Base-by-base conservation (phyloP, 2,113 vertebrate species). In the Dicentrarchus labrax region DNA sequence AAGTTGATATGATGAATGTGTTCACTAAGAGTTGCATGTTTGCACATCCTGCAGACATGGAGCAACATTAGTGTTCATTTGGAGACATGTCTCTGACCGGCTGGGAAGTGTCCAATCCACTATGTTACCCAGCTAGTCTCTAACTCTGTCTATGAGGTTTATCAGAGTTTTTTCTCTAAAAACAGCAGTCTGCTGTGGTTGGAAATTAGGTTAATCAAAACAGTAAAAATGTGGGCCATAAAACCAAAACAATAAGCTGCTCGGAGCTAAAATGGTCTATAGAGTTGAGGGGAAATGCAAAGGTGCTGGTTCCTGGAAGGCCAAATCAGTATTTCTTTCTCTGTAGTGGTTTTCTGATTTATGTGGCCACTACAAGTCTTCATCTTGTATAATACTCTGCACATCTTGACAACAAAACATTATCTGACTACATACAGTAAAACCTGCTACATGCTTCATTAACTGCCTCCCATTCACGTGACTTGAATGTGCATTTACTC, bases 401-500 rank as follows among this genome's bases (percentile, higher is more conserved):
- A 39, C 30, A 47, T 48, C 19, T 59, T 67, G 38, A 21, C 9
- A 70, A 36, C 47, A 47, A 30, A 19, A 11, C 3, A 4, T 24
- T 43, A 8, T n/a, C 21, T 9, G 1, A 30, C 15, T 57, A 21
- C 39, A 47, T 17, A 17, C 12, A 24, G 13, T 24, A 47, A 66
- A 76, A 43, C 5, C 2, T 2, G 13, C 51, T 6, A 47, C 38
- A 22, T 12, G 13, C 13, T 2, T 47, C 10, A 15, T 50, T 61
- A 60, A 78, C 36, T 43, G 36, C 16, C 1, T 61, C 21, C 50
- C 15, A 69, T 59, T 62, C 13, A 57, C 51, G 36, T 76, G 15
- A 67, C 56, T 71, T 80, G 30, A 80, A 8, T 36, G 51, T 70
- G 59, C 30, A 13, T 73, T 21, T 41, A 17, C n/a, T 36, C 15